Evolutionary conservation across 1,140 invertebrate species (phyloP).

Genomic region (Aphis craccivora): DNA sequence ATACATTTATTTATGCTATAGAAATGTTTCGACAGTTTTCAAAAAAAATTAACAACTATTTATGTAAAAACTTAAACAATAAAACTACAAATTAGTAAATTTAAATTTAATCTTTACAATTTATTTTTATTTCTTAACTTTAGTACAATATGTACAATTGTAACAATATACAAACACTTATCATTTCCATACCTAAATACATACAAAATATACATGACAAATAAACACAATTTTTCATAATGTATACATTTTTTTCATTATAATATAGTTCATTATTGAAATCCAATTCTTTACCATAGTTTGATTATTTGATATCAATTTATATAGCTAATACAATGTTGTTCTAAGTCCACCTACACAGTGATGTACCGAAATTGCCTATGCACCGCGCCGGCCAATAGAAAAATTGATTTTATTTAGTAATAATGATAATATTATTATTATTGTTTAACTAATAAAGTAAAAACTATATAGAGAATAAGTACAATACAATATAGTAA

Average conservation of each 20-base stretch:
- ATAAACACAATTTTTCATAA: background rate
- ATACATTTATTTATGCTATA: background rate
- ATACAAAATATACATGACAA: background rate
- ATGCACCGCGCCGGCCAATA: background rate
- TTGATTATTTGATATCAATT: background rate
- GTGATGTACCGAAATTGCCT: background rate
- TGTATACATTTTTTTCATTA: background rate
- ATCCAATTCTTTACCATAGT: background rate
- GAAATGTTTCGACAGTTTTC: background rate
- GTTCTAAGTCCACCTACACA: background rate
- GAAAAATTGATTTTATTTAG: background rate
- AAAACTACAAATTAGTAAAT: background rate
- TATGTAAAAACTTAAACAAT: background rate
- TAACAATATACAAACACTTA: background rate
- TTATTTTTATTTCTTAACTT: background rate
- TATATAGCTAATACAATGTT: background rate
- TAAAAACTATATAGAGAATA: background rate
- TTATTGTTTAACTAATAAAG: background rate
- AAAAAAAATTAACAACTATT: background rate
- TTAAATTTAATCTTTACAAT: no score
- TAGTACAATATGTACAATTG: background rate
- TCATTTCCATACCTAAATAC: background rate
- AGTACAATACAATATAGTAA: no score
- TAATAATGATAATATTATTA: background rate
- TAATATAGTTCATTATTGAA: background rate